These are phyloP conservation scores for human DNA, from an alignment of 2,113 vertebrate species.

Conservation along the genomic window GRCh38 chr18:21338001-21338500, in stretches of 20 bases:
- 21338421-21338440: not conserved
- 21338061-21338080: not conserved
- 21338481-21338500: not conserved
- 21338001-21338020: not conserved
- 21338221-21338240: not conserved
- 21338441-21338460: not conserved
- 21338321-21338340: not conserved
- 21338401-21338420: slow-evolving; percentile 31
- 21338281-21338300: not conserved
- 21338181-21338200: not conserved
- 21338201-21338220: not conserved
- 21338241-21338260: not conserved
- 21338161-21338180: not conserved
- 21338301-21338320: slow-evolving; percentile 30
- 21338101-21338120: not conserved
- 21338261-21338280: not conserved
- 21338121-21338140: not conserved
- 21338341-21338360: not conserved
- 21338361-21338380: not conserved
- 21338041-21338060: slow-evolving; percentile 15
- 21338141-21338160: not conserved
- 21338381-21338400: slow-evolving; percentile 29
- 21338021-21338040: not conserved
- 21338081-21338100: not conserved
- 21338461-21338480: not conserved